Base-by-base conservation (phyloP, 1,140 invertebrate genomes). In the Cecropterus lyciades region DNA sequence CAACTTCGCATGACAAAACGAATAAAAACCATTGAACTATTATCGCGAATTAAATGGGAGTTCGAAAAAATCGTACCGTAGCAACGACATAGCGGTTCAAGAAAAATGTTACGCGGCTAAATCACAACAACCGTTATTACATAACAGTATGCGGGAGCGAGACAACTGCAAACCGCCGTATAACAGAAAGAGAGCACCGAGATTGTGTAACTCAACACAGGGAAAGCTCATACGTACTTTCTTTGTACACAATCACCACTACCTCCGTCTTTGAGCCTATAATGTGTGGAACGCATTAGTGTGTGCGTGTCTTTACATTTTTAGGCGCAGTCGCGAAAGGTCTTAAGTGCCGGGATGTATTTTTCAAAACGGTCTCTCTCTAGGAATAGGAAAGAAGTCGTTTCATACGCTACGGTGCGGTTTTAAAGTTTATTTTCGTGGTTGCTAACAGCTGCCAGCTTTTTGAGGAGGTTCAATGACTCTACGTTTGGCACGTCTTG, bases 211-310 rank as follows among this genome's bases (percentile, higher is more conserved):
- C 77, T 53, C 77, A 82, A 89, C 85, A 90, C 86, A 91, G 86
- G 74, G 87, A 91, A 91, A 91, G 87, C 85, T 85, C 79, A 80
- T 77, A 86, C 76, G 76, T 89, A 89, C 89, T 89, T 91, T 91
- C 85, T 85, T 88, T 87, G 78, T 85, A 85, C 75, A 82, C 77
- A 77, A 75, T 52, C 60, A 63, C 72, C 79, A 81, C 77, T 73
- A 77, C 75, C 69, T 74, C 70, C 73, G 75, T 77, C 73, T 80
- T 82, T 85, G 80, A 80, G 75, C 71, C 68, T 69, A 70, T 76
- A 69, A 70, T 71, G 77, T 75, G 69, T 73, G 70, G 57, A 56
- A 69, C 67, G 70, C 60, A 55, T 64, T 72, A 65, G 65, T 82
- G 83, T 87, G 85, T 85, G 83, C 69, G 70, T 68, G 77, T 70